These are phyloP conservation scores for Peromyscus polionotus DNA, from an alignment of 2,113 vertebrate species.

Conservation along the genomic window DNA sequence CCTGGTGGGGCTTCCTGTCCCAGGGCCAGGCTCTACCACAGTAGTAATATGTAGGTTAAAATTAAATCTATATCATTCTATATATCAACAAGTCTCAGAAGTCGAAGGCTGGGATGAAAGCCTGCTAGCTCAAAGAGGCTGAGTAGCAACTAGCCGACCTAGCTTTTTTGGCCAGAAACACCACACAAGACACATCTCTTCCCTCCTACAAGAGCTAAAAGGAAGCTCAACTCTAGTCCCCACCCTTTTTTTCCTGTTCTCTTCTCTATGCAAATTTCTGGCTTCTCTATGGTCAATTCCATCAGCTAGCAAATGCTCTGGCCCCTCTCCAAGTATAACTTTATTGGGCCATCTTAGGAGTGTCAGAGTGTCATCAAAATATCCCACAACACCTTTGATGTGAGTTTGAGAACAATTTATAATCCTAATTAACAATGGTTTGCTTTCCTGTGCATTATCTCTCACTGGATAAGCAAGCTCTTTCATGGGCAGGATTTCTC, in stretches of 20 bases:
- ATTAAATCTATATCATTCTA: not conserved
- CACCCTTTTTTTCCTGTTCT: not conserved
- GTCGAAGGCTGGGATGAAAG: not conserved
- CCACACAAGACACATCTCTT: not conserved
- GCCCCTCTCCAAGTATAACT: not conserved
- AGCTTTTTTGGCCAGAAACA: not conserved
- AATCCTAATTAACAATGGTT: not conserved
- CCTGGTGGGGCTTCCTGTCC: not conserved
- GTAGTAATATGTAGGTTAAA: not conserved
- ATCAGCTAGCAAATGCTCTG: not conserved
- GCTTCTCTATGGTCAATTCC: not conserved
- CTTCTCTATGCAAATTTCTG: not conserved
- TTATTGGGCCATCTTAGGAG: not conserved
- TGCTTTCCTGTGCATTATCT: not conserved
- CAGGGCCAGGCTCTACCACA: not conserved
- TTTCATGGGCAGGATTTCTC: constrained; percentile 34
- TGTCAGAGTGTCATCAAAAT: not conserved
- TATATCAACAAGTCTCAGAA: not conserved
- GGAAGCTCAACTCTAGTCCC: not conserved
- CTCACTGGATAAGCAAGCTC: constrained; percentile 9
- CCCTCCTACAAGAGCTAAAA: not conserved
- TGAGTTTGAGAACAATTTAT: constrained; percentile 27
- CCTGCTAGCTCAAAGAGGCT: not conserved
- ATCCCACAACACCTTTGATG: not conserved
- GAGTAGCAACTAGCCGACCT: not conserved